A percentile compares a stretch with the other conserved stretches of the same genome.
Conservation (phyloP, 2,113 vertebrate species). For the Chaenocephalus aceratus region DNA sequence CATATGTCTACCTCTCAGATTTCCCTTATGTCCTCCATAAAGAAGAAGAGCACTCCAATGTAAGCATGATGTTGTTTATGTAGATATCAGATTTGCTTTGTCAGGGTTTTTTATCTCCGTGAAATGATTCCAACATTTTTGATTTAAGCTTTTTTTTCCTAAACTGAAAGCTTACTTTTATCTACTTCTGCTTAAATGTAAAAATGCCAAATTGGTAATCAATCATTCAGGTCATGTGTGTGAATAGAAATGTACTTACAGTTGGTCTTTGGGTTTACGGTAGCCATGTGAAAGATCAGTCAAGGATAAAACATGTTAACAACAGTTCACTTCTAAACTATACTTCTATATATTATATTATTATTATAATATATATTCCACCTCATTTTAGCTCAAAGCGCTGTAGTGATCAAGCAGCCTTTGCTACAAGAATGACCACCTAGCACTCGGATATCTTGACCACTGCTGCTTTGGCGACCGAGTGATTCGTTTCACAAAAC, state of each 20-base stretch:
- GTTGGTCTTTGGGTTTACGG: slow-evolving; percentile 97
- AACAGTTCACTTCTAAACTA: neutral
- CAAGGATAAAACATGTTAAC: slow-evolving; percentile 81
- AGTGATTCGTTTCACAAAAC: neutral
- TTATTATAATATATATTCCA: too few relatives aligned
- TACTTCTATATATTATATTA: too few relatives aligned
- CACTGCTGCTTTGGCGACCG: too few relatives aligned
- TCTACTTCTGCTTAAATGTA: neutral
- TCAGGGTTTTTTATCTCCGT: neutral
- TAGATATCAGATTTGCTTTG: neutral
- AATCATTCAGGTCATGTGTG: neutral
- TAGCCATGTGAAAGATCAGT: slow-evolving; percentile 90
- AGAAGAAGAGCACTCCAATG: neutral
- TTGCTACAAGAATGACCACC: too few relatives aligned
- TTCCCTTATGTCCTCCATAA: too few relatives aligned
- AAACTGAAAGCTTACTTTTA: neutral
- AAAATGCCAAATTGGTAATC: neutral
- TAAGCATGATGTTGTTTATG: neutral
- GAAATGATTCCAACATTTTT: neutral
- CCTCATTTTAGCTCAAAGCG: too few relatives aligned
- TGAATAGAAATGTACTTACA: slow-evolving; percentile 86
- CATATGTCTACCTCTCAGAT: too few relatives aligned
- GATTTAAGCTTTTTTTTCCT: neutral
- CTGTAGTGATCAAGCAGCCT: too few relatives aligned
- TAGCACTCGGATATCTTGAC: too few relatives aligned